phyloP scores from a whole-genome alignment of 2,888 invertebrate genomes.

The Trypoxylon attenuatum region DNA sequence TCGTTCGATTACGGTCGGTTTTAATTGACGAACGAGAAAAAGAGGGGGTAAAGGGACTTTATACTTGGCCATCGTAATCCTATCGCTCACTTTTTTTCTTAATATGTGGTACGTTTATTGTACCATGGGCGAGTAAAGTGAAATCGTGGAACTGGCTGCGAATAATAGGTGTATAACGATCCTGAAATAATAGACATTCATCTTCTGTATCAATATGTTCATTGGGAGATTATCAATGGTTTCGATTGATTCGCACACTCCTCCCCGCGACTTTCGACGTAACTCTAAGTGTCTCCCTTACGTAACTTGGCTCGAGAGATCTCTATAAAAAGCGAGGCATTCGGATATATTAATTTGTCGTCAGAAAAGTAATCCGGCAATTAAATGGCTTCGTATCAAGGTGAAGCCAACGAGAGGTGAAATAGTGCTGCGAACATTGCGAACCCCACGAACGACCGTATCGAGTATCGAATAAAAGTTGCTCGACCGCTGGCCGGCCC shows the following conservation, averaged over 20 bases:
- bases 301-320: no score
- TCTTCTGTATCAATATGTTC: conserved; percentile 35
- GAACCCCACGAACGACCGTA: background rate
- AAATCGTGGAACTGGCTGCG: conserved; percentile 73
- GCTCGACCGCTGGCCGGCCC: no score
- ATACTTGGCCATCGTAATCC: conserved; percentile 53
- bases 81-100: conserved; percentile 69
- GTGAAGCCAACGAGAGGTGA: conserved; percentile 6
- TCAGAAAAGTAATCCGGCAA: conserved; percentile 13
- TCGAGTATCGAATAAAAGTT: background rate
- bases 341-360: background rate
- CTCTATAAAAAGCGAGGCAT: no score
- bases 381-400: conserved; percentile 19
- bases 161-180: conserved; percentile 72
- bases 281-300: no score
- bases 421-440: conserved; percentile 10
- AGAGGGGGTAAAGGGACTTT: conserved; percentile 24
- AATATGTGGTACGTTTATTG: conserved; percentile 68
- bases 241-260: no score
- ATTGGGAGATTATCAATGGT: no score
- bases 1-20: conserved; percentile 29
- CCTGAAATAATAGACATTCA: conserved; percentile 67
- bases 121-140: conserved; percentile 74
- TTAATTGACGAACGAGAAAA: conserved; percentile 36
- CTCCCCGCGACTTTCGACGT: no score